Evolutionary conservation across 2,113 vertebrate genomes (phyloP).

Genomic region (Bufo bufo): DNA sequence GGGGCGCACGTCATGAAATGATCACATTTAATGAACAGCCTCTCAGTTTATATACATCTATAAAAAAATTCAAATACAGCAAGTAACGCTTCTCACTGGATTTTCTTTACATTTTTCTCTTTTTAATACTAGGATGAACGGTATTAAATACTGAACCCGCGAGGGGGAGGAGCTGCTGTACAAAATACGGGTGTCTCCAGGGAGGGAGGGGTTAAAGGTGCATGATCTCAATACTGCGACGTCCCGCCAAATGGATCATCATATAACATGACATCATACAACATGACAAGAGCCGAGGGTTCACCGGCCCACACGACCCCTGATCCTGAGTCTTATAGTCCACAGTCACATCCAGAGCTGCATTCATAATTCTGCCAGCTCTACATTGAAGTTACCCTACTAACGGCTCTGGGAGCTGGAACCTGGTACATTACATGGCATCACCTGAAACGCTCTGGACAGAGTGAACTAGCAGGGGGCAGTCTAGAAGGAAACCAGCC

Average conservation of each 20-base stretch:
- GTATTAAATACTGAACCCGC: conserved; percentile 71
- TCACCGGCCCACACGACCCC: neutral
- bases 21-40: conserved; percentile 72
- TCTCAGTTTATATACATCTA: conserved; percentile 73
- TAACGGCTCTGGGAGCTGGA: no score
- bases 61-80: conserved; percentile 74
- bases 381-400: no score
- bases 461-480: neutral
- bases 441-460: no score
- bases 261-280: no score
- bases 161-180: conserved; percentile 64
- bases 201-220: neutral
- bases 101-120: conserved; percentile 53
- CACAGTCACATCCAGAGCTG: neutral
- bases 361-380: neutral
- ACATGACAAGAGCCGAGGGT: neutral
- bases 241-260: conserved; percentile 20
- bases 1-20: conserved; percentile 69
- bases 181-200: conserved; percentile 53
- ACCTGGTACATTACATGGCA: no score
- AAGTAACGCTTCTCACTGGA: conserved; percentile 49
- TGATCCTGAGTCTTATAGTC: neutral
- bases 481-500: neutral
- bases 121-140: conserved; percentile 67
- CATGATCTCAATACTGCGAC: conserved; percentile 58